phyloP scores from a whole-genome alignment of 2,797 vertebrate species.

The Macroramphosus scolopax region DNA sequence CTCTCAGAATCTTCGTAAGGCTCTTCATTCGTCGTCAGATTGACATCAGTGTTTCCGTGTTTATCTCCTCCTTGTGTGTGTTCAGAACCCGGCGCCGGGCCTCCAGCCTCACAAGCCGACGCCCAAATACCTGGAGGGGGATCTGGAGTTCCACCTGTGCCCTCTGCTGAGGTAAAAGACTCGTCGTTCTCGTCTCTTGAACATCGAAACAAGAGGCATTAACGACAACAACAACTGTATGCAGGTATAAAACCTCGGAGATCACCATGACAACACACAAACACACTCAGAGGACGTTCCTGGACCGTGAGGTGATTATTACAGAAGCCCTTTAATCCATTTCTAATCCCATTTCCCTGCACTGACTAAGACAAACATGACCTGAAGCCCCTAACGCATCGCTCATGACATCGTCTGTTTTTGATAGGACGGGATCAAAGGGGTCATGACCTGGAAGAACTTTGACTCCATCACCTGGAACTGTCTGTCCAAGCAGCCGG shows the following conservation, averaged over 20 bases:
- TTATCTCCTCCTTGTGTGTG: slow-evolving; percentile 10
- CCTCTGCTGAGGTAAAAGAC: slow-evolving; percentile 77
- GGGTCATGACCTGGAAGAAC: slow-evolving; percentile 84
- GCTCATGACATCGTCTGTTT: not conserved
- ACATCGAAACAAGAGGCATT: too few relatives aligned
- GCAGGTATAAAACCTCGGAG: slow-evolving; percentile 75
- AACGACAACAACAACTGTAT: too few relatives aligned
- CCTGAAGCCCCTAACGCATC: too few relatives aligned
- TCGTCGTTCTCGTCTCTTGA: too few relatives aligned
- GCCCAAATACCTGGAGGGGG: slow-evolving; percentile 82
- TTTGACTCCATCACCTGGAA: slow-evolving; percentile 70
- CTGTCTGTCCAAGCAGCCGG: slow-evolving; percentile 49
- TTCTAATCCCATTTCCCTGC: too few relatives aligned
- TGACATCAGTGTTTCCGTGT: not conserved
- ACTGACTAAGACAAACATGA: too few relatives aligned
- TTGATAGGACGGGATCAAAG: slow-evolving; percentile 80
- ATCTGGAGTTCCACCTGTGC: slow-evolving; percentile 85
- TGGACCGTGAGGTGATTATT: slow-evolving; percentile 77
- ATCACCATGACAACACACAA: slow-evolving; percentile 49
- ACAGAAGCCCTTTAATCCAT: too few relatives aligned
- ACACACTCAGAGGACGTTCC: slow-evolving; percentile 76
- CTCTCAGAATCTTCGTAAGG: slow-evolving; percentile 77
- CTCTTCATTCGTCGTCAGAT: too few relatives aligned
- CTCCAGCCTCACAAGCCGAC: slow-evolving; percentile 76
- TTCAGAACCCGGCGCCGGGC: slow-evolving; percentile 87